Conservation (phyloP, 2,888 invertebrate species). For the Noctua janthina region DNA sequence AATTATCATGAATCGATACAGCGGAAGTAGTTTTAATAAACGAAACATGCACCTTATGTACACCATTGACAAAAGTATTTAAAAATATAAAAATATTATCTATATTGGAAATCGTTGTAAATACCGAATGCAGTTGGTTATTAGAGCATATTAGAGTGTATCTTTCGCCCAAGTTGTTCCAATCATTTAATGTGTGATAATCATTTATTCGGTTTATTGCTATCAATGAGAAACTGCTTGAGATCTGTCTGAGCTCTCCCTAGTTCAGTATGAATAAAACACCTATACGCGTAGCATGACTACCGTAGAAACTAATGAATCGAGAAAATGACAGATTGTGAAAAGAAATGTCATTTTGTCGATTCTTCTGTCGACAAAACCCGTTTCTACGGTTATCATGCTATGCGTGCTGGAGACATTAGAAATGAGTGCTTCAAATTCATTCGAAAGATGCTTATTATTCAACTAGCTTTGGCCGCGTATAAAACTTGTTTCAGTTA, state of each 20-base stretch:
- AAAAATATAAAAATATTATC: conserved; percentile 39
- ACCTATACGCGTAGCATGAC: neutral
- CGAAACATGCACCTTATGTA: conserved; percentile 31
- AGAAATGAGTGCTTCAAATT: neutral
- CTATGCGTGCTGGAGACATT: neutral
- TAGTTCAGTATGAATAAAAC: neutral
- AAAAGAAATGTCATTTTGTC: too few relatives aligned
- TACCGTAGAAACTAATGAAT: too few relatives aligned
- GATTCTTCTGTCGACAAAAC: too few relatives aligned
- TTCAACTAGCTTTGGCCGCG: neutral
- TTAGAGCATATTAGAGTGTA: neutral
- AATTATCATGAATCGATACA: conserved; percentile 15
- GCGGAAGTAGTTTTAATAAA: conserved; percentile 1
- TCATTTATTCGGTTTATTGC: neutral
- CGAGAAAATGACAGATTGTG: too few relatives aligned
- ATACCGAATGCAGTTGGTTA: neutral
- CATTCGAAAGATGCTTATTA: neutral
- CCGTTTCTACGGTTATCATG: too few relatives aligned
- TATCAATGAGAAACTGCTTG: neutral
- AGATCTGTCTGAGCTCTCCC: neutral
- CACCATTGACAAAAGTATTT: conserved; percentile 17
- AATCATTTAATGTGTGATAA: conserved; percentile 1
- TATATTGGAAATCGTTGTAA: conserved; percentile 9
- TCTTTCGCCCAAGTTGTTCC: neutral
- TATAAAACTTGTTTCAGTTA: neutral